These are phyloP conservation scores for Bos indicus DNA, from an alignment of 2,113 vertebrate species.

Conservation along the genomic window DNA sequence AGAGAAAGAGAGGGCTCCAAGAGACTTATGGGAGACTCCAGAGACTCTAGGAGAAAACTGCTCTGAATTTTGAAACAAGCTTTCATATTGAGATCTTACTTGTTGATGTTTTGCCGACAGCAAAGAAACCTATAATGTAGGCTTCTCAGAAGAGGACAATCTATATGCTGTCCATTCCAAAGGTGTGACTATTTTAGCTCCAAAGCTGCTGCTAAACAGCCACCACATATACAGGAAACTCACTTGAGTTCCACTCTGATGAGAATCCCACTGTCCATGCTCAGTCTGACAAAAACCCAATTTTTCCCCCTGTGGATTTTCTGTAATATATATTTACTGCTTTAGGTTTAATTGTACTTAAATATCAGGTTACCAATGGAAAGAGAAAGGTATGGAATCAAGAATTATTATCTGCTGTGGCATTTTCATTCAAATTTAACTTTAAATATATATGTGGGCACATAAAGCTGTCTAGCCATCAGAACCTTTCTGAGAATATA, in stretches of 20 bases:
- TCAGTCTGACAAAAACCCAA: neutral
- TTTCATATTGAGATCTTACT: neutral
- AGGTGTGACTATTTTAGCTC: neutral
- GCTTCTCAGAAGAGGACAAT: neutral
- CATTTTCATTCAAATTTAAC: neutral
- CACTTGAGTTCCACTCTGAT: neutral
- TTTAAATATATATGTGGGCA: neutral
- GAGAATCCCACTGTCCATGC: neutral
- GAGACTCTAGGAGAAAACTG: neutral
- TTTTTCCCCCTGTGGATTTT: neutral
- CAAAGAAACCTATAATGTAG: neutral
- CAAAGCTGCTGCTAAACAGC: neutral
- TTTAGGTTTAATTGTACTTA: neutral
- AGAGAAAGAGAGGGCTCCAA: neutral
- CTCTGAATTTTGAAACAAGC: neutral
- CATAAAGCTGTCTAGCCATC: neutral
- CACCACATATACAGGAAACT: fast-evolving
- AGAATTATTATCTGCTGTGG: neutral
- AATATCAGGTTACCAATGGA: neutral
- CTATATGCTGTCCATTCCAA: fast-evolving
- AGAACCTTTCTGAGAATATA: neutral
- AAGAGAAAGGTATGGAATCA: neutral
- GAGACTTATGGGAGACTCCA: neutral
- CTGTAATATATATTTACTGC: neutral
- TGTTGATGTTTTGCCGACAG: neutral